Evolutionary conservation across 2,797 vertebrate genomes (phyloP), one percentile per base, ranked within the genome.

Genomic region (Melanotaenia parkinsoni): DNA sequence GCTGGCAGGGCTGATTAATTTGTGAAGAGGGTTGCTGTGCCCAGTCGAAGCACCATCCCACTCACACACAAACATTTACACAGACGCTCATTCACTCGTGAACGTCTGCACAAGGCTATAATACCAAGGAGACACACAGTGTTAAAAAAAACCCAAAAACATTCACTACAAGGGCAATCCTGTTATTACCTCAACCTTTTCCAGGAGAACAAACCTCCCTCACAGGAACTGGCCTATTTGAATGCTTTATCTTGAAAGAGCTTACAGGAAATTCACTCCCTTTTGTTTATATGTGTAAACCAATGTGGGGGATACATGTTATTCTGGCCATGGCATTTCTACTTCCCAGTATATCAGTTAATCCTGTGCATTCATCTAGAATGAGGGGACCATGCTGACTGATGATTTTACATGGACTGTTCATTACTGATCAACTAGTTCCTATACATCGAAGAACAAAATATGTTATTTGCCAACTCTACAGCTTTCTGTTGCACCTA

Each of bases 1-100:
- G 76, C 76, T 81, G 81, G 73, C 83, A 74, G 59, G 58, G 72
- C 75, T 92, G 89, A 95, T 93, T 92, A 93, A 95, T 94, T 66
- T 60, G 80, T 72, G 47, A 77, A 72, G 72, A 72, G 38, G 64
- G 37, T 67, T 81, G 76, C 63, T 35, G 45, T 64, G 72, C 77
- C 66, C 67, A 70, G 56, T 61, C 13, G 10, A 67, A 37, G 22
- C 69, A 58, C 58, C n/a, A 67, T 76, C 60, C 73, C 22, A 24
- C 26, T 12, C 28, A 12, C 47, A 32, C 74, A 67, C 37, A 70
- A 53, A 51, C 62, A 88, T 86, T 81, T 80, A 67, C 74, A 70
- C 74, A 69, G 58, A 73, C 62, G 38, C 64, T 62, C 10, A 12
- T 60, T 70, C 79, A 76, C 67, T 64, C 5, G 4, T 66, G 53